Base-by-base conservation (phyloP, 2,888 invertebrate genomes). In the Toxonevra muliebris region DNA sequence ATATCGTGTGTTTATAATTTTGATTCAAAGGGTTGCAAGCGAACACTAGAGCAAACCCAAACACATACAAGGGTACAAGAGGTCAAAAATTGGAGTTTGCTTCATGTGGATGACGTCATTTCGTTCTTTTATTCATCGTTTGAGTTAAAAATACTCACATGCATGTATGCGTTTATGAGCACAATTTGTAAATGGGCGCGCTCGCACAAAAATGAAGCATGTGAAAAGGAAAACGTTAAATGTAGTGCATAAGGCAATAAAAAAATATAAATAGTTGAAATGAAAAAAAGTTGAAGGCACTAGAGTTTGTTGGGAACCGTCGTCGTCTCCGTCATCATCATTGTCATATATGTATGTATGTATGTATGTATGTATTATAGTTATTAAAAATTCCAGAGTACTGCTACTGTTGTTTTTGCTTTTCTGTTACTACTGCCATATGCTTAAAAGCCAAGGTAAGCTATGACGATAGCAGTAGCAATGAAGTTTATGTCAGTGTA, bases 371-470 rank as follows among this genome's bases (percentile, higher is more conserved):
- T n/a, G n/a, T n/a, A n/a, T n/a, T n/a, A 30, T 30, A 7, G 2
- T 30, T 2, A 30, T 30, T 30, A 30, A 30, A 30, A 30, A 30
- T 30, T 4, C 30, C 30, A 30, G 30, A 30, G 30, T 7, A 30
- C 30, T 30, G 30, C 30, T 30, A 30, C 30, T 30, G 30, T 7
- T 30, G 30, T 30, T 30, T 30, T 30, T 30, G 30, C 30, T 30
- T 30, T 30, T 7, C 30, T 30, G n/a, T n/a, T n/a, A n/a, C n/a
- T n/a, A n/a, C n/a, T n/a, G 3, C 30, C 7, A 7, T 4, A 30
- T 30, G 30, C 7, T 30, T 30, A 30, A 17, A 64, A 30, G 41
- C 64, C 64, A 64, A 64, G 64, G 64, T 64, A 57, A 64, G 15
- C 48, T 17, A 64, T 64, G 64, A 64, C 64, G 64, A 30, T 30